Conservation (phyloP, 1,140 invertebrate genomes). For the Leptinotarsa lineolata region DNA sequence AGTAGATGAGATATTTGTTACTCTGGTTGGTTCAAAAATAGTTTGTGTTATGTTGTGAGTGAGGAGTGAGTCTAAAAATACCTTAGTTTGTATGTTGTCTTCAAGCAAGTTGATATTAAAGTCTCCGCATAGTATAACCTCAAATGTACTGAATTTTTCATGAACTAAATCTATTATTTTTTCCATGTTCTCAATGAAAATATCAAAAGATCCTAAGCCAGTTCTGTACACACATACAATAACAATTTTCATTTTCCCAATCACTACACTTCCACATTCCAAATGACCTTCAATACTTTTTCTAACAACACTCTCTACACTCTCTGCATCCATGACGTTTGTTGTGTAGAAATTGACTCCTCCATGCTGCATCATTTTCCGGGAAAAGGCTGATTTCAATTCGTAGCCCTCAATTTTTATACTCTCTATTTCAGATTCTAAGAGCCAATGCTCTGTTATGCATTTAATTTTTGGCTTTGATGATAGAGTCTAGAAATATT, state of each 20-base stretch:
- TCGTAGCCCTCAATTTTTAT: background rate
- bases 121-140: no score
- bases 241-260: no score
- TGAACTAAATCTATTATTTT: background rate
- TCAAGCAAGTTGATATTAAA: no score
- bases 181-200: no score
- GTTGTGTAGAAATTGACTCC: slow-evolving; percentile 1
- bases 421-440: background rate
- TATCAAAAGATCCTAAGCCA: no score
- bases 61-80: background rate
- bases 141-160: slow-evolving; percentile 13
- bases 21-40: background rate
- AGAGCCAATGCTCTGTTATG: background rate
- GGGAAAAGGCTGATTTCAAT: background rate
- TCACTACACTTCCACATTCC: slow-evolving; percentile 5
- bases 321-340: background rate
- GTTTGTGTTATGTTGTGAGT: slow-evolving; percentile 1
- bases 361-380: background rate
- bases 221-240: no score
- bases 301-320: background rate
- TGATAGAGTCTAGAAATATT: no score
- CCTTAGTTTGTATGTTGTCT: background rate
- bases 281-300: slow-evolving; percentile 1
- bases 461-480: no score
- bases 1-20: background rate